Conservation (phyloP, 37 sponge, comb jelly and placozoan genomes). For the Halichondria panicea region DNA sequence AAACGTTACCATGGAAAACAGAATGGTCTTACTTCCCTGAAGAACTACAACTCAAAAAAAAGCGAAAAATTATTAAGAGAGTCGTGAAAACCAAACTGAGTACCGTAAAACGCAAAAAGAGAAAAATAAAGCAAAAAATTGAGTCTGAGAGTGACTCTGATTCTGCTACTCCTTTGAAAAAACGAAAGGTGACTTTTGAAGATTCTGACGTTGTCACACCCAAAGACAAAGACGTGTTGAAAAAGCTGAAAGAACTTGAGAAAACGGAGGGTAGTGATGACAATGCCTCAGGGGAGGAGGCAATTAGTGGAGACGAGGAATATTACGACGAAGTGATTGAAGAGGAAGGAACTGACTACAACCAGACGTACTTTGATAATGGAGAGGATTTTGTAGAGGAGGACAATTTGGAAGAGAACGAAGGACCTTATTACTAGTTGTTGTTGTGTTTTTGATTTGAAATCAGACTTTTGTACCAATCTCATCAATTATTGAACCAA, state of each 20-base stretch:
- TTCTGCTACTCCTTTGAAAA: not conserved
- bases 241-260: slow-evolving; percentile 17
- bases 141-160: not conserved
- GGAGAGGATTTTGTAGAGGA: slow-evolving; percentile 82
- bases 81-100: not conserved
- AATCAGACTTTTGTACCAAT: not conserved
- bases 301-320: slow-evolving; percentile 29
- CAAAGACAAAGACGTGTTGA: not conserved
- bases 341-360: slow-evolving; percentile 78
- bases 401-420: slow-evolving; percentile 74
- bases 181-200: not conserved
- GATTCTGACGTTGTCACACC: not conserved
- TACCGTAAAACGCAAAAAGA: not conserved
- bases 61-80: slow-evolving; percentile 20
- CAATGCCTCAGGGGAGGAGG: slow-evolving; percentile 15
- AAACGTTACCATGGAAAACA: slow-evolving; percentile 1
- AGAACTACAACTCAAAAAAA: slow-evolving; percentile 19
- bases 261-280: slow-evolving; percentile 7
- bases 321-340: slow-evolving; percentile 63
- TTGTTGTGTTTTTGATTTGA: not conserved
- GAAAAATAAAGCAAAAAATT: not conserved
- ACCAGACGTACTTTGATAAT: slow-evolving; percentile 77
- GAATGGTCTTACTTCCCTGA: slow-evolving; percentile 37
- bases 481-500: not conserved
- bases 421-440: slow-evolving; percentile 75